These are phyloP conservation scores for Drosophila neonasuta DNA, from an alignment of 2,888 invertebrate genomes.

Conservation along the genomic window DNA sequence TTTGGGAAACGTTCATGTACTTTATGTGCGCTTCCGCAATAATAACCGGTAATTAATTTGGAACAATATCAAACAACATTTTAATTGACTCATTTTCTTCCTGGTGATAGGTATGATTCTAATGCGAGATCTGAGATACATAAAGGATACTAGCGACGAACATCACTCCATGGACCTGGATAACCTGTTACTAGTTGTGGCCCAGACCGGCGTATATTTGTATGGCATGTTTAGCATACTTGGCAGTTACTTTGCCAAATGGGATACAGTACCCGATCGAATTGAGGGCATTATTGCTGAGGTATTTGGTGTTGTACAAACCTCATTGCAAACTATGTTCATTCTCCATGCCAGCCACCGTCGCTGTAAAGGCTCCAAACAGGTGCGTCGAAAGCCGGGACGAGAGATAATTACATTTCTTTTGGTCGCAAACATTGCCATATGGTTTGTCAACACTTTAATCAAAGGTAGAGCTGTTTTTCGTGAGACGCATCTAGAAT, in stretches of 20 bases:
- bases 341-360: constrained; percentile 90
- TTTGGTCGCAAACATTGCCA: constrained; percentile 90
- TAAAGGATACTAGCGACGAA: constrained; percentile 83
- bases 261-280: constrained; percentile 83
- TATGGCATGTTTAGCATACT: constrained; percentile 94
- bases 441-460: constrained; percentile 93
- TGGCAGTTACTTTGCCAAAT: constrained; percentile 83
- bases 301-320: constrained; percentile 89
- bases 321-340: constrained; percentile 90
- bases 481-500: constrained; percentile 90
- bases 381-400: constrained; percentile 90
- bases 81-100: background rate
- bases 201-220: constrained; percentile 93
- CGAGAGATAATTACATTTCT: constrained; percentile 93
- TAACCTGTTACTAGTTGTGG: constrained; percentile 91
- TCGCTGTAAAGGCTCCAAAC: constrained; percentile 87
- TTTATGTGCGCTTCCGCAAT: constrained; percentile 86
- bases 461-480: constrained; percentile 93
- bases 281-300: constrained; percentile 88
- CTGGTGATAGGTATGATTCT: constrained; percentile 83
- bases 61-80: background rate
- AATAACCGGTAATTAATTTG: constrained; percentile 80
- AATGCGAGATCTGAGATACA: constrained; percentile 87
- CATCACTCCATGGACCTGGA: constrained; percentile 85
- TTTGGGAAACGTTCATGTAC: constrained; percentile 90